Conservation (phyloP, 2,113 vertebrate genomes). For the Gopherus evgoodei region DNA sequence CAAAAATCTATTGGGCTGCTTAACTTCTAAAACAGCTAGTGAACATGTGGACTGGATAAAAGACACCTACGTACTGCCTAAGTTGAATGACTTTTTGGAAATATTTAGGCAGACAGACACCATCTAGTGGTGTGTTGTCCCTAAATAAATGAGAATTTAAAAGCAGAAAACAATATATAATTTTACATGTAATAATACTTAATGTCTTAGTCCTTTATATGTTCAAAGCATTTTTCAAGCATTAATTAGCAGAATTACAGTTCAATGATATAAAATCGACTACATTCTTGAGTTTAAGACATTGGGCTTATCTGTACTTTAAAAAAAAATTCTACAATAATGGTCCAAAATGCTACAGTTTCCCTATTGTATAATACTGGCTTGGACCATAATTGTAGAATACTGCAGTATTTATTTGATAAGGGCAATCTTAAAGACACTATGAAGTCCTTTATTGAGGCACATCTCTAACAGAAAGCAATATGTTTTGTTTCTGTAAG, state of each 20-base stretch:
- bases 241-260: background rate
- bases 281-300: background rate
- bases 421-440: rapidly evolving
- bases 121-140: slow-evolving; percentile 66
- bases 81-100: background rate
- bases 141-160: background rate
- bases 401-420: background rate
- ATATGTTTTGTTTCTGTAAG: background rate
- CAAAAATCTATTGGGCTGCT: background rate
- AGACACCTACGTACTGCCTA: background rate
- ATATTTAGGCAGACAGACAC: background rate
- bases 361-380: rapidly evolving
- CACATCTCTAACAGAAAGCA: rapidly evolving
- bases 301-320: rapidly evolving
- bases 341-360: background rate
- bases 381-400: background rate
- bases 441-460: background rate
- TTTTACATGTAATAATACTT: background rate
- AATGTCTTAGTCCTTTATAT: background rate
- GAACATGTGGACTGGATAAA: background rate
- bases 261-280: background rate
- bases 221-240: rapidly evolving
- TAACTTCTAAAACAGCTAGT: background rate
- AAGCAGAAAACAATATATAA: rapidly evolving
- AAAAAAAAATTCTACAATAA: rapidly evolving